Base-by-base conservation (phyloP, 1,140 invertebrate species). In the Neodiprion fabricii region DNA sequence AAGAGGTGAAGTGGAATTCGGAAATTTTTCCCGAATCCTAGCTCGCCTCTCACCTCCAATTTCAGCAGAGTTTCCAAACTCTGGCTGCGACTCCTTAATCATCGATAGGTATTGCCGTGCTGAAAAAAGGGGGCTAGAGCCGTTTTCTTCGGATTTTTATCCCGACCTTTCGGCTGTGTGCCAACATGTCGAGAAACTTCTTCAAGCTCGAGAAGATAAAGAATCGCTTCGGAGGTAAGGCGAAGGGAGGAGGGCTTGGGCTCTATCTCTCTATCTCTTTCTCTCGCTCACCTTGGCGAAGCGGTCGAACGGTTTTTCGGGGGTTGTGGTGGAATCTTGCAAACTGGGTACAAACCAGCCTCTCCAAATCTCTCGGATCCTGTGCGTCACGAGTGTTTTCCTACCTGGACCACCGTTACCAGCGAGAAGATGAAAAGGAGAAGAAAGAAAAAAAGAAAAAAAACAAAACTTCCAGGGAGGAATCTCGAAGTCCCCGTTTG, bases 101-200 rank as follows among this genome's bases (percentile, higher is more conserved):
- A 40, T 40, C 28, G 28, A 40, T 40, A 40, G 28, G 28, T 40
- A 40, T 3, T 5, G 28, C 28, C 28, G 28, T 40, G 1, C 28
- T 40, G 28, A 40, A 40, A 40, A 40, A 40, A 5, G 5, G 28
- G 28, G 28, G 28, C 28, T 1, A 40, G 28, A 40, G 28, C 28
- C 28, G 28, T 1, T 40, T 40, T 40, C 28, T 40, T 5, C 74
- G 67, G 68, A 65, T 71, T 47, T 75, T 79, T 76, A 76, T 77
- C 11, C 49, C 70, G 21, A 71, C 75, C 74, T 40, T 40, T 40
- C 28, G 28, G 28, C 28, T 40, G 28, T 75, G 72, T 72, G 61
- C 74, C 74, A 72, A 79, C 75, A 73, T 73, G 78, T 78, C 75
- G 77, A 78, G 71, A 70, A 78, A 40, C 74, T 71, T 76, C 76